phyloP scores from a whole-genome alignment of 2,888 invertebrate genomes.

The Masnerella sp. region DNA sequence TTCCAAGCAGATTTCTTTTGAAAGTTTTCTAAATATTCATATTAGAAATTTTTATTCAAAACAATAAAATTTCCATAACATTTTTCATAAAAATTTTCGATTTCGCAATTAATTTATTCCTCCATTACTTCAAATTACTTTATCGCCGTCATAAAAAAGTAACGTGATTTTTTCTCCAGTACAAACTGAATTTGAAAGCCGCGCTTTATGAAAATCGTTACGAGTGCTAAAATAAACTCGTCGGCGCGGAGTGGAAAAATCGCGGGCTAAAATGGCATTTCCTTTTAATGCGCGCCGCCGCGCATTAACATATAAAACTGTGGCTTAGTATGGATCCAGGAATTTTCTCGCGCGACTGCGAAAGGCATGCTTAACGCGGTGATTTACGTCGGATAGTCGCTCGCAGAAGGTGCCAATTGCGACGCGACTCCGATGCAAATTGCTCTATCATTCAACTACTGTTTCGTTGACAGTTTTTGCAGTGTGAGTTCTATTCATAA shows the following conservation, averaged over 20 bases:
- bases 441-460: slow-evolving; percentile 49
- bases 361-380: slow-evolving; percentile 44
- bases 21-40: no score
- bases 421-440: slow-evolving; percentile 59
- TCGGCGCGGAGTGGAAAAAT: no score
- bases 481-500: no score
- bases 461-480: slow-evolving; percentile 49
- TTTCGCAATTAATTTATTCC: slow-evolving; percentile 4
- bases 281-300: slow-evolving; percentile 16
- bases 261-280: slow-evolving; percentile 13
- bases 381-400: slow-evolving; percentile 59
- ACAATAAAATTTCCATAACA: no score
- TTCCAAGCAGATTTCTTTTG: no score
- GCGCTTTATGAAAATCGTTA: slow-evolving; percentile 20
- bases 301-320: slow-evolving; percentile 37
- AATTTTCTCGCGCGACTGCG: slow-evolving; percentile 41
- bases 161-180: background rate
- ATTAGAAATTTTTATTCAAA: no score
- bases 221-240: slow-evolving; percentile 7
- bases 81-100: no score
- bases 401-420: slow-evolving; percentile 62
- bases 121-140: slow-evolving; percentile 21
- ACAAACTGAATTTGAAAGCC: slow-evolving; percentile 7
- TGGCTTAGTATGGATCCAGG: slow-evolving; percentile 41
- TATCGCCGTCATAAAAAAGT: slow-evolving; percentile 15